Conservation (phyloP, 2,113 vertebrate species). For the Dasyornis broadbenti region DNA sequence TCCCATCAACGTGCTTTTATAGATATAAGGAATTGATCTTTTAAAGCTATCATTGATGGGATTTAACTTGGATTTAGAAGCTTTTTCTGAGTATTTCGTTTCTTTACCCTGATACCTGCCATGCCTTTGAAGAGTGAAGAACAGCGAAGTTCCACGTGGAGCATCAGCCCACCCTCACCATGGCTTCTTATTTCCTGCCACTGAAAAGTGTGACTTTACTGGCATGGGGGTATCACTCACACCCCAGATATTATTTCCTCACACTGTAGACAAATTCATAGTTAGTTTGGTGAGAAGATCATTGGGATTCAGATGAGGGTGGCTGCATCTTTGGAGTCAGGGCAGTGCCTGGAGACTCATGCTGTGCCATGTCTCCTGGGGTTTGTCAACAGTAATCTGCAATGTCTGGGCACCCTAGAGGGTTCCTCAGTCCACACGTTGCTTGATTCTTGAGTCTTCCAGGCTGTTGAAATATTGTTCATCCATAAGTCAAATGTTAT, state of each 20-base stretch:
- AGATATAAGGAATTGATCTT: slow-evolving; percentile 54
- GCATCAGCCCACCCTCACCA: background rate
- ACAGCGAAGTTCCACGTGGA: accelerated
- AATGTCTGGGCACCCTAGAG: background rate
- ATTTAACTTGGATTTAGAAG: slow-evolving; percentile 49
- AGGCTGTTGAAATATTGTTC: slow-evolving; percentile 33
- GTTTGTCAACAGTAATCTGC: slow-evolving; percentile 4
- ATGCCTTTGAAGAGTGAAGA: background rate
- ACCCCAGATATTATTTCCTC: background rate
- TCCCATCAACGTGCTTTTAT: slow-evolving; percentile 16
- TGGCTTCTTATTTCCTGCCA: background rate
- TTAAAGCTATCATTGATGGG: slow-evolving; percentile 24
- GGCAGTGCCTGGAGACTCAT: background rate
- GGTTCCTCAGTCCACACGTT: background rate
- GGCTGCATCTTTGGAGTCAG: background rate
- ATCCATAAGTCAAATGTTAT: slow-evolving; percentile 36
- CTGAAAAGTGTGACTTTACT: background rate
- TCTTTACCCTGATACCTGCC: background rate
- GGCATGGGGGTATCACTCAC: background rate
- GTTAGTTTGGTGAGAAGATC: background rate
- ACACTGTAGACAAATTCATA: background rate
- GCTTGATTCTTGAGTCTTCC: background rate
- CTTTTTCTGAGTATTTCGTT: slow-evolving; percentile 1
- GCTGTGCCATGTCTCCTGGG: background rate
- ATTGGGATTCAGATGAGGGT: background rate